Base-by-base conservation (phyloP, 2,888 invertebrate genomes). In the Allygus modestus region DNA sequence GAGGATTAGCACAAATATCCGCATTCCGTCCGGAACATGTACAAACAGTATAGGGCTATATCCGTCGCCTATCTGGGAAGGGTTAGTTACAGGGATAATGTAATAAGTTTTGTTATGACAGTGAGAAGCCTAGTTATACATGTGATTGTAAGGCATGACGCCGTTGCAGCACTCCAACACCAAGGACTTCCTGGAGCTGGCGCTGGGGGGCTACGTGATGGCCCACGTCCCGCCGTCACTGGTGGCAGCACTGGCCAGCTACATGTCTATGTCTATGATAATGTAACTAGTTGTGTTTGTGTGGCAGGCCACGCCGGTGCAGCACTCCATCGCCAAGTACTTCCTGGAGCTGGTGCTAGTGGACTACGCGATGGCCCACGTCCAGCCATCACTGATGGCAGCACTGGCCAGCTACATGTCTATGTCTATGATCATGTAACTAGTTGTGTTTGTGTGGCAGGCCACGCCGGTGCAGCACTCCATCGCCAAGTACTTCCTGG, bases 401-500 rank as follows among this genome's bases (percentile, higher is more conserved):
- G 96, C 96, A 11, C 95, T 96, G 4, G 94, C 97, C 9, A 92
- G 96, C 84, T 97, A 95, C 89, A 92, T 97, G n/a, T n/a, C n/a
- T n/a, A n/a, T n/a, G n/a, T n/a, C n/a, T n/a, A n/a, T n/a, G n/a
- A n/a, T n/a, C n/a, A n/a, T n/a, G n/a, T n/a, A n/a, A n/a, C n/a
- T n/a, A n/a, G n/a, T n/a, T n/a, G n/a, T n/a, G n/a, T n/a, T n/a
- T n/a, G n/a, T n/a, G n/a, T 28, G 65, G 65, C 37, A n/a, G n/a
- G 5, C n/a, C n/a, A 91, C 92, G 77, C 92, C 93, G 28, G 89
- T 92, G 46, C 94, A 94, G 88, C 97, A 97, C 89, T 94, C 94
- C 82, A 91, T 97, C 90, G 96, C 97, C 17, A 98, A 99, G 91
- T 99, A 97, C 90, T 93, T 99, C 84, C 93, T 98, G 89, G 99